Base-by-base conservation (phyloP, 2,888 invertebrate species). In the Liposcelis brunnea region DNA sequence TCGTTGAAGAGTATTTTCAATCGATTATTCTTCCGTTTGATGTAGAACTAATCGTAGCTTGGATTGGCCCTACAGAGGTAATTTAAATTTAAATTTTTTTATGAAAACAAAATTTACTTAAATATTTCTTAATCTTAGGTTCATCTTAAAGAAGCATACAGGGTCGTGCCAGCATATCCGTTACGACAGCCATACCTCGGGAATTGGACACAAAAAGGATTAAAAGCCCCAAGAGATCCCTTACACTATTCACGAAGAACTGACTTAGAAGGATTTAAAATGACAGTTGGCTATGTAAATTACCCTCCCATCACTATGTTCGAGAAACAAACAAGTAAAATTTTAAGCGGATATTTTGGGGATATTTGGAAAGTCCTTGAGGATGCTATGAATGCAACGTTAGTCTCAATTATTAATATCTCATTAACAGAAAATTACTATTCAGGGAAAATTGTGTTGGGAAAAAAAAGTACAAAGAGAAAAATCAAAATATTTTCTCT, bases 281-380 rank as follows among this genome's bases (percentile, higher is more conserved):
- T 40, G 18, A 16, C 5, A 14, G 40, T 40, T 6, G 40, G 40
- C 11, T 40, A 40, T 21, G 40, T 40, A 10, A 11, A 40, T n/a
- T 19, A 21, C 19, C 18, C 40, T 19, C 40, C 40, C 5, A 19
- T 40, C 5, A 18, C 19, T 5, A 12, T 19, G 4, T 10, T 35
- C 4, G 6, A 35, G 4, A 14, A 40, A n/a, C 15, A 10, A 16
- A 6, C 6, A 14, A 21, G 11, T 6, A 11, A 14, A 3, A 26
- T 26, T 4, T 21, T 40, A 11, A 18, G 19, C 7, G 40, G 40
- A 18, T 40, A 40, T 19, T 18, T 40, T 7, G 40, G 40, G 4
- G 40, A 40, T 19, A 40, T 40, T n/a, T 40, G 40, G 40, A 21
- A 40, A 11, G 40, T 40, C 19, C 6, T 40, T 3, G 16, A 40